These are phyloP conservation scores for Drosophila fulvimacula DNA, from an alignment of 2,888 invertebrate species.

Conservation along the genomic window DNA sequence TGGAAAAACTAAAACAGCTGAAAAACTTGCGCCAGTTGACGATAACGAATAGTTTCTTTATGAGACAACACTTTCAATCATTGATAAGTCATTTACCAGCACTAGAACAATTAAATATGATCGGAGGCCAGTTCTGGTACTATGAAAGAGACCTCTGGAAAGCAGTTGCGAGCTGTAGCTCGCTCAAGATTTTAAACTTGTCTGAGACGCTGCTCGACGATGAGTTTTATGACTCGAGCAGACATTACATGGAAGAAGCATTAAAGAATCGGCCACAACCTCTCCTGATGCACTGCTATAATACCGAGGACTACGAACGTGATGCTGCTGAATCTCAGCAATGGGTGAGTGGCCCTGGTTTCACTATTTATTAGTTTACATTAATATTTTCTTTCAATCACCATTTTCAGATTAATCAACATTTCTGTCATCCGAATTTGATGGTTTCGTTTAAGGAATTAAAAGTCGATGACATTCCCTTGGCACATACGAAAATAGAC, in stretches of 20 bases:
- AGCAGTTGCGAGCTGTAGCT: neutral
- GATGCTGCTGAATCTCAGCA: neutral
- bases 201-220: neutral
- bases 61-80: neutral
- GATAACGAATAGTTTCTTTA: neutral
- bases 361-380: too few relatives aligned
- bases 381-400: neutral
- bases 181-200: conserved; percentile 1
- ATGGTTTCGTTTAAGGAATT: neutral
- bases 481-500: neutral
- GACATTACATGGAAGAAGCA: neutral
- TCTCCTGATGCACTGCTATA: neutral
- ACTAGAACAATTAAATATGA: neutral
- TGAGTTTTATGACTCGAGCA: neutral
- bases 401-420: neutral
- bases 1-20: neutral
- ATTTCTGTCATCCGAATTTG: neutral
- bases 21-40: conserved; percentile 4
- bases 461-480: neutral
- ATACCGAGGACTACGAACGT: neutral
- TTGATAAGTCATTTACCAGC: neutral
- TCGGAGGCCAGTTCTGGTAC: neutral
- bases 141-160: conserved; percentile 1
- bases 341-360: neutral
- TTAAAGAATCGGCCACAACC: neutral